A percentile compares a stretch with the other conserved stretches of the same genome.
Evolutionary conservation across 2,113 vertebrate genomes (phyloP).

Genomic region (Thermophis baileyi): DNA sequence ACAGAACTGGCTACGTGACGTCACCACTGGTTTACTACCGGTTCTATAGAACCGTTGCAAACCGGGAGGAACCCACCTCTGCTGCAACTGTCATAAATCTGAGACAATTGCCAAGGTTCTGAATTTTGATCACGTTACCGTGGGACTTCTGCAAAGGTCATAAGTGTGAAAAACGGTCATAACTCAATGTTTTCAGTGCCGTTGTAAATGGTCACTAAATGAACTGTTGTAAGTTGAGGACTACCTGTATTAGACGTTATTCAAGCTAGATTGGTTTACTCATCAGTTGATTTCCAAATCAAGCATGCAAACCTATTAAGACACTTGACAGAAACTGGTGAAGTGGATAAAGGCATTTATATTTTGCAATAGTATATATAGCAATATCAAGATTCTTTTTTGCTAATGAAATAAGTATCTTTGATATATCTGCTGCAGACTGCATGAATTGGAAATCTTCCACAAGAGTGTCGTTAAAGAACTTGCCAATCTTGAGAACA

Average conservation of each 20-base stretch:
- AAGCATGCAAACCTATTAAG: background rate
- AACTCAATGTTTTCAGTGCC: background rate
- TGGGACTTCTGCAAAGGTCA: background rate
- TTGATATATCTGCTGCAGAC: slow-evolving; percentile 56
- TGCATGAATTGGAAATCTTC: slow-evolving; percentile 75
- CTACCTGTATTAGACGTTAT: background rate
- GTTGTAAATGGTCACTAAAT: background rate
- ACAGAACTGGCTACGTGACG: too few relatives aligned
- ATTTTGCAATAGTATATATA: background rate
- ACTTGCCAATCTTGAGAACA: slow-evolving; percentile 72
- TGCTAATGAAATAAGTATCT: background rate
- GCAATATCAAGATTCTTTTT: background rate
- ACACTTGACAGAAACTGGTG: background rate
- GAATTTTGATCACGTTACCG: background rate
- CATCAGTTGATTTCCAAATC: background rate
- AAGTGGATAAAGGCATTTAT: background rate
- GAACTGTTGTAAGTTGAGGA: background rate
- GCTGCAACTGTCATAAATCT: background rate
- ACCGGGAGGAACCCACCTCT: too few relatives aligned
- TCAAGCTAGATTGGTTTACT: background rate
- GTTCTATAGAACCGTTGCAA: too few relatives aligned
- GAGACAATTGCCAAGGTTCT: background rate
- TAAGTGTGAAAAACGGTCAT: background rate
- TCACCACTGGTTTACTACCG: too few relatives aligned
- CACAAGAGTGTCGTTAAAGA: slow-evolving; percentile 70